A percentile compares a stretch with the other conserved stretches of the same genome.
phyloP scores from a whole-genome alignment of 1,140 invertebrate species.

The Anastrepha obliqua region DNA sequence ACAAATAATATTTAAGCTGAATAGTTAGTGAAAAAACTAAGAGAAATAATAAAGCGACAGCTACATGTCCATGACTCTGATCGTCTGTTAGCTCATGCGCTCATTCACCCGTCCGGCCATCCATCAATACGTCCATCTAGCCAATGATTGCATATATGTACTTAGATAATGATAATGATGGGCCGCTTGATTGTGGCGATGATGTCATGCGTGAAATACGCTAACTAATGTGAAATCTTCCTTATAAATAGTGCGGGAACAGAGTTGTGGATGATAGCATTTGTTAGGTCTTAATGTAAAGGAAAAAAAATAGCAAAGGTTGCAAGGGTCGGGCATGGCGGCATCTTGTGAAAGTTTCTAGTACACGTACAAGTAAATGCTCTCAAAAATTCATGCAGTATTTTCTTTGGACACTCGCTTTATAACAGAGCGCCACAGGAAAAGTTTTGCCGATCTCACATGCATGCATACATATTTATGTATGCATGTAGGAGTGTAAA shows the following conservation, averaged over 20 bases:
- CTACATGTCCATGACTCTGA: slow-evolving; percentile 15
- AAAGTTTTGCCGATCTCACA: slow-evolving; percentile 8
- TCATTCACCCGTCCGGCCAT: not conserved
- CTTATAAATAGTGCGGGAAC: too few relatives aligned
- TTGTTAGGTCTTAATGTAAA: too few relatives aligned
- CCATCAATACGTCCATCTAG: not conserved
- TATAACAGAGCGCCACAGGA: not conserved
- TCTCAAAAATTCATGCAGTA: not conserved
- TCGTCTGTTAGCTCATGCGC: not conserved
- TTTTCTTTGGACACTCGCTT: not conserved
- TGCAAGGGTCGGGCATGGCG: not conserved
- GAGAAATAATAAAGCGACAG: not conserved
- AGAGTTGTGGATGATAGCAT: too few relatives aligned
- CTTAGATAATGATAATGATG: slow-evolving; percentile 12
- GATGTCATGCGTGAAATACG: slow-evolving; percentile 33
- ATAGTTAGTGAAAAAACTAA: not conserved
- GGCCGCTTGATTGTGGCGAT: slow-evolving; percentile 14
- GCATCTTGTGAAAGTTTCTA: not conserved
- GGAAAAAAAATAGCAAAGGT: too few relatives aligned
- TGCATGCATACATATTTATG: too few relatives aligned
- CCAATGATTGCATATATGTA: not conserved
- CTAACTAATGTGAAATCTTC: not conserved
- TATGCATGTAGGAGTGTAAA: too few relatives aligned
- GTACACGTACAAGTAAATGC: not conserved
- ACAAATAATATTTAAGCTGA: slow-evolving; percentile 36